Percentiles rank a stretch among this genome's conserved stretches.
These are phyloP conservation scores for Lysiphlebus fabarum DNA, from an alignment of 1,140 invertebrate genomes.

Conservation along the genomic window DNA sequence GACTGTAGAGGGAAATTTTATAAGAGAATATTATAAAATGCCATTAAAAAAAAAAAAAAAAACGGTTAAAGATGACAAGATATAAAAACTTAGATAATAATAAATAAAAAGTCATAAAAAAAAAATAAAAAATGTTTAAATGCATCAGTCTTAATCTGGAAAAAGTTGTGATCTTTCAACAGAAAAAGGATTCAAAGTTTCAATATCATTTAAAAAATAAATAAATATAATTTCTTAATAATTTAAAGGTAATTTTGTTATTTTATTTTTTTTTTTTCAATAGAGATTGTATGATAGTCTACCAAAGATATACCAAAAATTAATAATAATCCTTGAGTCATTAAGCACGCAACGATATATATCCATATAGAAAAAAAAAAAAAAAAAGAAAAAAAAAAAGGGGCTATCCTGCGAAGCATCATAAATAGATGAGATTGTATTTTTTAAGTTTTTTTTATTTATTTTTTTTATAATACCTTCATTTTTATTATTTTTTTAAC, in stretches of 20 bases:
- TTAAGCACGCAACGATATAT: conserved; percentile 23
- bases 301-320: conserved; percentile 17
- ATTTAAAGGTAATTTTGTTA: not conserved
- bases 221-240: conserved; percentile 9
- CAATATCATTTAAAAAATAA: too few relatives aligned
- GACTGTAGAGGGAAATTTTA: too few relatives aligned
- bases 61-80: too few relatives aligned
- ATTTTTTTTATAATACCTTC: not conserved
- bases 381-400: conserved; percentile 6
- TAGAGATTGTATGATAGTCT: not conserved
- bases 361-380: conserved; percentile 13
- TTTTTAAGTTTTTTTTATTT: conserved; percentile 9
- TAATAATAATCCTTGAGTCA: conserved; percentile 24
- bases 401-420: too few relatives aligned
- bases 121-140: too few relatives aligned
- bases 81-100: too few relatives aligned
- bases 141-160: too few relatives aligned
- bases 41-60: too few relatives aligned
- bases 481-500: conserved; percentile 24
- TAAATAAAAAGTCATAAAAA: too few relatives aligned
- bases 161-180: too few relatives aligned
- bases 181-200: conserved; percentile 2
- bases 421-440: conserved; percentile 16
- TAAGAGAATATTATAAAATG: too few relatives aligned
- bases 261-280: conserved; percentile 7